phyloP scores from a whole-genome alignment of 2,888 invertebrate genomes.

The Nomada goodeniana region DNA sequence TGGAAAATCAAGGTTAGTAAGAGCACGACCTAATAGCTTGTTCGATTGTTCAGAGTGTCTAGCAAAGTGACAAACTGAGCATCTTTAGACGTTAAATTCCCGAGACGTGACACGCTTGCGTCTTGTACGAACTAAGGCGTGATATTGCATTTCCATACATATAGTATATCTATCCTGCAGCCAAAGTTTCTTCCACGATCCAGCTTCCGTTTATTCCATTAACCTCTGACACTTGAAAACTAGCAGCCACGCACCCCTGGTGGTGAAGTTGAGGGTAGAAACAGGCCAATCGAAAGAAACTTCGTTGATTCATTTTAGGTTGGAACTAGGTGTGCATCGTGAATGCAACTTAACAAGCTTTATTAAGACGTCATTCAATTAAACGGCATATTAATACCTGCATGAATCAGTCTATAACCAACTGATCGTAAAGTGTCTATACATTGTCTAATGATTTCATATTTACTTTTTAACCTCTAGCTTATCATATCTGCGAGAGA shows the following conservation, averaged over 20 bases:
- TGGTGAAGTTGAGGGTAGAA: not conserved
- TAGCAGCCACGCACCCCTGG: not conserved
- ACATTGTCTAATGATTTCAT: too few relatives aligned
- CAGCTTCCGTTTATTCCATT: slow-evolving; percentile 38
- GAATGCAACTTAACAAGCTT: not conserved
- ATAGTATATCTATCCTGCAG: slow-evolving; percentile 13
- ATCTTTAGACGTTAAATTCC: slow-evolving; percentile 7
- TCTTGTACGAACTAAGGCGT: not conserved
- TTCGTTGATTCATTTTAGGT: not conserved
- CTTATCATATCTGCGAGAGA: too few relatives aligned
- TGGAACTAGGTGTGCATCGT: not conserved
- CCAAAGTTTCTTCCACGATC: slow-evolving; percentile 42
- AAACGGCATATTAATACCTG: not conserved
- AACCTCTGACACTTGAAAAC: slow-evolving; percentile 23
- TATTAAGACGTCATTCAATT: not conserved
- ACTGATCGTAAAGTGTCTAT: too few relatives aligned
- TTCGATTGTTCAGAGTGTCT: not conserved
- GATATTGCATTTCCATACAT: slow-evolving; percentile 28
- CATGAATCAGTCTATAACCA: too few relatives aligned
- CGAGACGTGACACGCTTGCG: slow-evolving; percentile 1
- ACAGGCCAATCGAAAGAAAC: slow-evolving; percentile 25
- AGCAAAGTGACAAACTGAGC: slow-evolving; percentile 5
- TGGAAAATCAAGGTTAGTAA: too few relatives aligned
- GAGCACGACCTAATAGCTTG: not conserved
- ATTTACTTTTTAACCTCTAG: too few relatives aligned